Base-by-base conservation (phyloP, 2,888 invertebrate species). In the Ptychoptera albimana region DNA sequence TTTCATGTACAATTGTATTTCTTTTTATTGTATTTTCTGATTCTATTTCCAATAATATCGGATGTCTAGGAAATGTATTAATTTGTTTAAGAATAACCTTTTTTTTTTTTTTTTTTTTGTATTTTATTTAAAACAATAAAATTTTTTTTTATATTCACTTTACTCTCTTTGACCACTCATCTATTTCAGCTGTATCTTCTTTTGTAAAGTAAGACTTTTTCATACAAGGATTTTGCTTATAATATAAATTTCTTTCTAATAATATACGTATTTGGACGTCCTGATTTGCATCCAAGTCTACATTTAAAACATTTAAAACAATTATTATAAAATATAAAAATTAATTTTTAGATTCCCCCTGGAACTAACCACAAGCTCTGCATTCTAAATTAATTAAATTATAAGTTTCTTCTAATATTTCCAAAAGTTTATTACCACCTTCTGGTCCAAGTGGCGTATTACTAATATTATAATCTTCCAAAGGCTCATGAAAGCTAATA, bases 231-330 rank as follows among this genome's bases (percentile, higher is more conserved):
- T 44, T 45, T 30, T 46, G 39, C 2, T 11, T 23, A 30, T 41
- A 48, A 31, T 44, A 46, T n/a, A 34, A 36, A 16, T 48, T 46
- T 8, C 48, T 39, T 13, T 42, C 29, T 7, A 48, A 10, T 13
- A 48, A 29, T 2, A 48, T 2, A 37, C 32, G 30, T 15, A 46
- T 32, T 40, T 42, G 39, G 12, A 35, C 34, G 15, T 44, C 42
- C 23, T 48, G 48, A 12, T 48, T 39, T 3, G 30, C 16, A 29
- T 32, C 44, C 12, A 48, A 15, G 8, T 37, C 39, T 39, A 39
- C 23, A 23, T 11, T 32, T 7, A 32, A 32, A 32, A 9, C 2
- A 9, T 11, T 7, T 9, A 32, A 4, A n/a, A n/a, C n/a, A 9
- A n/a, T 32, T 9, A 4, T 3, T 32, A 32, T 32, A 5, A 7